Conservation (phyloP, 2,888 invertebrate species). For the Callosobruchus maculatus region DNA sequence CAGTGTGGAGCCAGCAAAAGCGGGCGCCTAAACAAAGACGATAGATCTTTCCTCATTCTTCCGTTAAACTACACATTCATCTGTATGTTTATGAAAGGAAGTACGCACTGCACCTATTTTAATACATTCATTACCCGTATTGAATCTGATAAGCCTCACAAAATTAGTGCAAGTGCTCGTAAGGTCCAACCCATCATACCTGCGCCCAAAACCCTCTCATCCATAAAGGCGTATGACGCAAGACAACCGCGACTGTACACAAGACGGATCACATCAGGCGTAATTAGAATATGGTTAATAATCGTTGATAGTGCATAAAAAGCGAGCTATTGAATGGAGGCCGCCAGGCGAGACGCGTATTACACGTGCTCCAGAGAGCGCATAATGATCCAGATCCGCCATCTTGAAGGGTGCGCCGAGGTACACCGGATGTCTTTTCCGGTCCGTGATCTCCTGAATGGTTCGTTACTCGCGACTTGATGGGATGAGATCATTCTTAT, state of each 20-base stretch:
- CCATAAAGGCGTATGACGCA: not conserved
- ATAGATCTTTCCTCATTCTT: not conserved
- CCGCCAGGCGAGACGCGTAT: not conserved
- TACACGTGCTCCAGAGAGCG: not conserved
- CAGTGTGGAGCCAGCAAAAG: too few species aligned
- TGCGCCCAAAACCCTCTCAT: not conserved
- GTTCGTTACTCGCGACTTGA: slow-evolving; percentile 29
- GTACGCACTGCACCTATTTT: not conserved
- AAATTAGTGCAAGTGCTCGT: not conserved
- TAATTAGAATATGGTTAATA: not conserved
- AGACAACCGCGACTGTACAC: not conserved
- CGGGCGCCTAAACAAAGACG: too few species aligned
- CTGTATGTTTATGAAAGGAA: not conserved
- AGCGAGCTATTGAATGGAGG: not conserved
- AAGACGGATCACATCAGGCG: not conserved
- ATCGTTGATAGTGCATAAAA: not conserved
- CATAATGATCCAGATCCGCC: not conserved
- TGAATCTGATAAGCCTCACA: not conserved
- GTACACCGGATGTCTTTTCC: slow-evolving; percentile 46
- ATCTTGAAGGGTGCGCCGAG: not conserved
- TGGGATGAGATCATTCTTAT: slow-evolving; percentile 12
- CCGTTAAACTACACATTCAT: not conserved
- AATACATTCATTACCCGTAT: not conserved
- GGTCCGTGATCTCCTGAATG: slow-evolving; percentile 43
- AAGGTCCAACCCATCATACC: not conserved